Evolutionary conservation across 1,140 invertebrate species (phyloP), one percentile per base, ranked within the genome.

Genomic region (Chironomus striatipennis): DNA sequence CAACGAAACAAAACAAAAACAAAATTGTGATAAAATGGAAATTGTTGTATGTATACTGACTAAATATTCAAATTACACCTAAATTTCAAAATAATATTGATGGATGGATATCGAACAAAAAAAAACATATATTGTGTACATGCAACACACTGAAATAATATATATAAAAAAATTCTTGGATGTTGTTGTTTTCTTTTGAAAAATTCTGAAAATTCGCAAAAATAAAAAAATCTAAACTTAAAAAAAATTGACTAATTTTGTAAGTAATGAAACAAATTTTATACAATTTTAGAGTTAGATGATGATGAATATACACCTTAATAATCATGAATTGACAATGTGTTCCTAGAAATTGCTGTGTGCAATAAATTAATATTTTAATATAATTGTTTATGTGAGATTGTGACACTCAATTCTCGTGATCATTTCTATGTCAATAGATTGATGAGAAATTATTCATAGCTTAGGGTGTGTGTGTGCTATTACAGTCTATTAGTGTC

Each of bases 231-330:
- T 70, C 65, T 18, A 70, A 57, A 57, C n/a, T 57, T 57, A 12
- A 57, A 70, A 70, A 57, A 34, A 34, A 34, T n/a, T 70, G 65
- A 70, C 65, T 70, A 70, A 70, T 70, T 70, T 70, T 70, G 65
- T 70, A 70, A 70, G 65, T 70, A 70, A 70, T 70, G 65, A 70
- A 70, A 70, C 65, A 70, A 70, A 70, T 18, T 70, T 18, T n/a
- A 6, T 18, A 57, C 12, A 57, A 12, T 57, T 57, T 57, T 57
- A 57, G 47, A 57, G 47, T 57, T 57, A 57, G 47, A 57, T n/a
- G 47, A 57, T 57, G 47, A 57, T 57, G 47, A 57, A n/a, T 12
- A 57, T 34, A 34, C 24, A 34, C n/a, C 47, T 47, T n/a, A n/a
- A 57, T 12, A 57, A n/a, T 57, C 47, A n/a, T 57, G 47, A n/a